Conservation (phyloP, 2,113 vertebrate genomes). For the Datnioides undecimradiatus region DNA sequence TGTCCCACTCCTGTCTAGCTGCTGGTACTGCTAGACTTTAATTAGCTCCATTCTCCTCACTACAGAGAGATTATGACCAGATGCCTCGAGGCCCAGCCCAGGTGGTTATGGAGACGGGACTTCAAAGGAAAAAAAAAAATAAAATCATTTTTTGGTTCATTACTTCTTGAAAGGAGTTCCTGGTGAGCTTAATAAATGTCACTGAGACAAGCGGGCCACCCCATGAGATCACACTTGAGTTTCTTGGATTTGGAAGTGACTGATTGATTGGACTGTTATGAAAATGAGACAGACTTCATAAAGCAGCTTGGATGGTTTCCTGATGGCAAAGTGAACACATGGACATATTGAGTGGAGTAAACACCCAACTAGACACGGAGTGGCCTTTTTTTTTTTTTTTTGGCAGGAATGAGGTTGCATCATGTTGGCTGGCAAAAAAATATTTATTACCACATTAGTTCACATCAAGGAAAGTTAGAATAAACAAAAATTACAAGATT, state of each 20-base stretch:
- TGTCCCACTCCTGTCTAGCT: conserved; percentile 52
- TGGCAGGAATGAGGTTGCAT: conserved; percentile 27
- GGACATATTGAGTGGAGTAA: conserved; percentile 34
- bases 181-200: conserved; percentile 66
- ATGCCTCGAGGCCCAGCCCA: conserved; percentile 58
- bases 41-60: conserved; percentile 71
- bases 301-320: conserved; percentile 45
- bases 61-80: conserved; percentile 64
- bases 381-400: conserved; percentile 33
- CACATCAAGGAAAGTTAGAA: neutral
- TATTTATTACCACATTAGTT: conserved; percentile 8
- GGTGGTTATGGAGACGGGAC: conserved; percentile 60
- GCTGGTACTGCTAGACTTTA: conserved; percentile 63
- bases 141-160: conserved; percentile 59
- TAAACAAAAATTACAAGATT: no score
- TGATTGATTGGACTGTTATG: conserved; percentile 54
- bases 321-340: conserved; percentile 39
- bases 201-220: conserved; percentile 46
- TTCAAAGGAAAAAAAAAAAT: conserved; percentile 44
- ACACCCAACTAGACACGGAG: conserved; percentile 22
- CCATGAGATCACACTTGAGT: conserved; percentile 46
- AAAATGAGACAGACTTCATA: conserved; percentile 49
- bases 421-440: conserved; percentile 12
- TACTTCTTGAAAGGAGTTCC: conserved; percentile 57
- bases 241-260: conserved; percentile 30